Base-by-base conservation (phyloP, 2,888 invertebrate species). In the Spilosoma lubricipeda region DNA sequence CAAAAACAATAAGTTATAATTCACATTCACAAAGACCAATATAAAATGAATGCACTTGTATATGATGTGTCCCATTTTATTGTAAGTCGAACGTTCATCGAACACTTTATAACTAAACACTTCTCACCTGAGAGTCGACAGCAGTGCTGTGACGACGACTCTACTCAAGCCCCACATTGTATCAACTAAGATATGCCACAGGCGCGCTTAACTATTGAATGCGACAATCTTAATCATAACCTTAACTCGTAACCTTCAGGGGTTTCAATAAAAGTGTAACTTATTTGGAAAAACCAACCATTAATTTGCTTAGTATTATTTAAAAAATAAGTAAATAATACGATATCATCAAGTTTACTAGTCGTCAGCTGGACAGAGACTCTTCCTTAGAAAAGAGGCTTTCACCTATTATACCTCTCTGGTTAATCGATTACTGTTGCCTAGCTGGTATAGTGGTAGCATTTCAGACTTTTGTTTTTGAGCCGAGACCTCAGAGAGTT, bases 101-200 rank as follows among this genome's bases (percentile, higher is more conserved):
- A 42, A 66, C 52, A 52, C 20, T 52, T 68, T 15, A 42, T 8
- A 56, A 18, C 45, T 9, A n/a, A 69, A 52, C 18, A 68, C 30
- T 78, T 73, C 77, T 92, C 85, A 95, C 95, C 95, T 94, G 84
- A 94, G 86, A 87, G 90, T 88, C 81, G 90, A 90, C 86, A 94
- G 87, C 85, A 92, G 87, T 86, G 89, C 92, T 83, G 86, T 86
- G 86, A 89, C 88, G 86, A 90, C 95, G 95, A 94, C 95, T 92
- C 90, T 78, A 88, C 94, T 90, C 93, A 90, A 90, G 94, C 93
- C 91, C 92, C 86, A 89, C 95, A 95, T 94, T 91, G 88, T 94
- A 85, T 78, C 82, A 90, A 95, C 95, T 95, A 94, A 94, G 86
- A 84, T 88, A 86, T 87, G 79, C 77, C 82, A 85, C 89, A 86